A percentile compares a stretch with the other conserved stretches of the same genome.
phyloP scores from a whole-genome alignment of 2,113 vertebrate species.

The Peucedramus taeniatus region DNA sequence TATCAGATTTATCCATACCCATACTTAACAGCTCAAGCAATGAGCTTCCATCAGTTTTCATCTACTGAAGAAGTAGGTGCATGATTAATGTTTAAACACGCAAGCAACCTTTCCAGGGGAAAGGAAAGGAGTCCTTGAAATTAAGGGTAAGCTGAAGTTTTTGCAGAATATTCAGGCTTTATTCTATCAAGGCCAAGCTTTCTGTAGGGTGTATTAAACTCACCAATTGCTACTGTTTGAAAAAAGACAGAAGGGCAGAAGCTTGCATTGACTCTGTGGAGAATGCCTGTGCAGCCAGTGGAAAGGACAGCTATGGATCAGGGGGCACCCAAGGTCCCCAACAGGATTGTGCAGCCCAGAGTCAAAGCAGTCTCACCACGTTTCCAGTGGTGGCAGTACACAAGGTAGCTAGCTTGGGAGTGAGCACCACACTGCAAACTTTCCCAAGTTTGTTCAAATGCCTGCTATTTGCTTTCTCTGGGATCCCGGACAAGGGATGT shows the following conservation, averaged over 20 bases:
- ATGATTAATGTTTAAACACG: neutral
- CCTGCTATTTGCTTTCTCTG: neutral
- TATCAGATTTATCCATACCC: neutral
- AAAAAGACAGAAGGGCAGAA: neutral
- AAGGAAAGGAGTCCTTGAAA: conserved; percentile 11
- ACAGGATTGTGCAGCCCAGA: neutral
- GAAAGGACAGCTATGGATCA: neutral
- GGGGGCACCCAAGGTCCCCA: neutral
- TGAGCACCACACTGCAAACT: neutral
- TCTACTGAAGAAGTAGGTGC: neutral
- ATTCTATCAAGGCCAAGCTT: neutral
- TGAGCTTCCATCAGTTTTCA: neutral
- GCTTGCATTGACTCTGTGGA: accelerated
- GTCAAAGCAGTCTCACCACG: accelerated
- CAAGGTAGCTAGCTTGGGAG: neutral
- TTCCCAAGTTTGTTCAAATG: neutral
- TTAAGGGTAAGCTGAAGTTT: neutral
- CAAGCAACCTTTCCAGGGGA: neutral
- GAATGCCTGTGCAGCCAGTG: accelerated
- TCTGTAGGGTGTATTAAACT: neutral
- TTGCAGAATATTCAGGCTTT: neutral
- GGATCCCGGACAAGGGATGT: neutral
- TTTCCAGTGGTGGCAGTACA: neutral
- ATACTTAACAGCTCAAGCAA: neutral
- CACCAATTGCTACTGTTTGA: neutral